A percentile compares a stretch with the other conserved stretches of the same genome.
Conservation (phyloP, 2,888 invertebrate species). For the Callinectes sapidus region DNA sequence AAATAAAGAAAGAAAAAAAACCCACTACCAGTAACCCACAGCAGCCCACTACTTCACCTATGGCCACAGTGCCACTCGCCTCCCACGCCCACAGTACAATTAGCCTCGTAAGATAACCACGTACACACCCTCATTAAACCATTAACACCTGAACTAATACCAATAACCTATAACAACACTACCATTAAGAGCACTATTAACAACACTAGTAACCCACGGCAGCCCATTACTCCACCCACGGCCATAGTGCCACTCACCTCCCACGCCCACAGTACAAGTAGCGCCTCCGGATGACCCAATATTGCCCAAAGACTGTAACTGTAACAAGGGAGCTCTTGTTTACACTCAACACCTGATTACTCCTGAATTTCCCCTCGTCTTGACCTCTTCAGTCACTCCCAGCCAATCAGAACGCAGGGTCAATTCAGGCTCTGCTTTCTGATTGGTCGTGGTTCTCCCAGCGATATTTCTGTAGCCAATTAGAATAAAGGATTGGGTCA, state of each 20-base stretch:
- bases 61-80: too few species aligned
- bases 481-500: not conserved
- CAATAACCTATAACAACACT: not conserved
- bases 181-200: not conserved
- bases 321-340: constrained; percentile 35
- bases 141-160: not conserved
- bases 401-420: constrained; percentile 33
- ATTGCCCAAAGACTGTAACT: not conserved
- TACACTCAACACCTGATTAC: constrained; percentile 61
- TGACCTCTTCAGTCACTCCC: not conserved
- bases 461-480: not conserved
- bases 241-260: not conserved
- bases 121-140: too few species aligned
- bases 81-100: too few species aligned
- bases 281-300: not conserved
- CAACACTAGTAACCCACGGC: not conserved
- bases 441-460: not conserved
- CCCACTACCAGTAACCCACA: too few species aligned
- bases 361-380: not conserved
- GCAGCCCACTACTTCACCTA: too few species aligned
- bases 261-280: not conserved
- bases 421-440: not conserved
- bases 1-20: too few species aligned
- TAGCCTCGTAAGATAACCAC: too few species aligned
- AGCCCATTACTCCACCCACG: not conserved